Base-by-base conservation (phyloP, 2,113 vertebrate genomes). In the Petaurus breviceps region DNA sequence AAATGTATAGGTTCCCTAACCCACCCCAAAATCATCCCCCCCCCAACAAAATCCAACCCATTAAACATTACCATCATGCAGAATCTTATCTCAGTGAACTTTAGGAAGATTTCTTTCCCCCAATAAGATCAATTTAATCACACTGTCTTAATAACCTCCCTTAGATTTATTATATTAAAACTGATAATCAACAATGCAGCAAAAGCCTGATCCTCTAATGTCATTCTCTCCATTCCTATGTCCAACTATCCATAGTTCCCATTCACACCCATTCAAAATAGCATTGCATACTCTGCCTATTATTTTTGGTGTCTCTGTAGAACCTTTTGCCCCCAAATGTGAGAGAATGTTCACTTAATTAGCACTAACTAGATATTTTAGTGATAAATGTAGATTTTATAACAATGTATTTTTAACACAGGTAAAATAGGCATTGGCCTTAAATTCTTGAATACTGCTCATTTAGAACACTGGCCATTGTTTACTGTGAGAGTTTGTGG, bases 401-500 rank as follows among this genome's bases (percentile, higher is more conserved):
- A 77, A 51, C 94, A 95, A 94, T 51, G 6, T 53, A n/a, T 43
- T 92, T 50, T 92, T 94, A 26, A 90, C 23, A 24, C 25, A 90
- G 37, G 50, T 51, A 25, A 26, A 89, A 54, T 11, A 37, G 11
- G 46, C 11, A 90, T 3, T 54, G 7, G 19, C 14, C 8, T 53
- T 12, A 31, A 91, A 3, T 51, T 92, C n/a, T 51, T 23, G 6
- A 23, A 43, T 61, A 93, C 54, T 2, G 28, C 2, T 10, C 90
- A 77, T 93, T 93, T 26, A 92, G 91, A 95, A 47, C 19, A 91
- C 43, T 2, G 2, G 89, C 25, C 28, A 10, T 37, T 51, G 25
- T 57, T 91, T 68, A 55, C 90, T 93, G 26, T 61, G 95, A 6
- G 9, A 89, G 9, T 49, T 0, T 23, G 8, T 89, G 50, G 94